Percentiles rank a stretch among this genome's conserved stretches.
These are phyloP conservation scores for Eptatretus atami DNA, from an alignment of 2,797 vertebrate genomes.

Conservation along the genomic window DNA sequence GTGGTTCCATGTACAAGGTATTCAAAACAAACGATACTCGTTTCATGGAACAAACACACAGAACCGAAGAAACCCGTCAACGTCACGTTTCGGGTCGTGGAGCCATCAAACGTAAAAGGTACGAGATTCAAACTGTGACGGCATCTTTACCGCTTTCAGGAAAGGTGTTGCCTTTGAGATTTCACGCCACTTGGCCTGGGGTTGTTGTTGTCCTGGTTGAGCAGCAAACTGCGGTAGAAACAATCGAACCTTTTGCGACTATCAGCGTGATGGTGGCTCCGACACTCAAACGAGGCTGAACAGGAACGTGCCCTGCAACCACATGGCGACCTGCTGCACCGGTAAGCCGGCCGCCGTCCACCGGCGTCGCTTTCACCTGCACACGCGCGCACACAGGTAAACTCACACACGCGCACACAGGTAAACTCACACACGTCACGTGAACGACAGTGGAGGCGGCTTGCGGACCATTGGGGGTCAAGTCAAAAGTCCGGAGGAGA, in stretches of 20 bases:
- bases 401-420: too few species aligned
- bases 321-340: constrained; percentile 31
- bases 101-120: not conserved
- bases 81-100: too few species aligned
- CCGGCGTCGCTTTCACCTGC: constrained; percentile 27
- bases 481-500: too few species aligned
- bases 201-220: constrained; percentile 17
- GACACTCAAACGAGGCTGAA: constrained; percentile 48
- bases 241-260: constrained; percentile 48
- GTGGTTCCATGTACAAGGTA: too few species aligned
- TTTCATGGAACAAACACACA: not conserved
- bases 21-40: not conserved
- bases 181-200: constrained; percentile 36
- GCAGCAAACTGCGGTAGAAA: constrained; percentile 43
- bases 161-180: constrained; percentile 33
- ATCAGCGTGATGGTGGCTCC: constrained; percentile 34
- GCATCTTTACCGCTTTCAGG: constrained; percentile 34
- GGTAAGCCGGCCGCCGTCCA: constrained; percentile 17
- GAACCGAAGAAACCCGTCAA: not conserved
- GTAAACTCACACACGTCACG: too few species aligned
- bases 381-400: constrained; percentile 8
- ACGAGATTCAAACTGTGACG: not conserved
- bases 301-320: constrained; percentile 57
- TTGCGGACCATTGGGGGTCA: too few species aligned
- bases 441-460: too few species aligned